Evolutionary conservation across 2,797 vertebrate species (phyloP).

Genomic region (Varecia variegata): DNA sequence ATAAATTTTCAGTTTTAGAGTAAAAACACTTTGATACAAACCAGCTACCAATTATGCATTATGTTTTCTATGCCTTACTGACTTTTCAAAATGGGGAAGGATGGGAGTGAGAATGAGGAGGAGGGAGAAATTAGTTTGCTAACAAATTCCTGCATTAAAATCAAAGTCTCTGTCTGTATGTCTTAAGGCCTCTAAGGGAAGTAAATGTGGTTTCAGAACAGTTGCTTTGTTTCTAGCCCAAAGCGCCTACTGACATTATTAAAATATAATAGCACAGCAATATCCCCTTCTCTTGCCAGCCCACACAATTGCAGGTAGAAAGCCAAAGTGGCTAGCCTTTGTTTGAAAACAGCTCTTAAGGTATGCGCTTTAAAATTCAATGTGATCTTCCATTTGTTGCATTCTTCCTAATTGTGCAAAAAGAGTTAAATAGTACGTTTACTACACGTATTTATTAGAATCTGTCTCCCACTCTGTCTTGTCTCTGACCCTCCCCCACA

Average conservation of each 20-base stretch:
- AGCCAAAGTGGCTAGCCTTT: background rate
- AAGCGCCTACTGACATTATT: background rate
- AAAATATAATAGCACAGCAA: background rate
- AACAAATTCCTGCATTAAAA: background rate
- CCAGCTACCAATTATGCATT: background rate
- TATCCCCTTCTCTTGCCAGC: background rate
- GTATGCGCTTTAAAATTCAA: background rate
- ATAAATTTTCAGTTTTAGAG: background rate
- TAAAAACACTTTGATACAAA: background rate
- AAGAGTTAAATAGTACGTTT: background rate
- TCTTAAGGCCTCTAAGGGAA: background rate
- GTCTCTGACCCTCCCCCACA: background rate
- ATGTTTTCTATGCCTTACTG: background rate
- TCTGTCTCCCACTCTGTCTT: background rate
- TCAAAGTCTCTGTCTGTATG: background rate
- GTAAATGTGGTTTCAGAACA: background rate
- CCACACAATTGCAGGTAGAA: background rate
- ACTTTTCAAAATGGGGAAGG: background rate
- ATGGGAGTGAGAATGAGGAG: background rate
- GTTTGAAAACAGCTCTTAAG: background rate
- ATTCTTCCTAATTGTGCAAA: background rate
- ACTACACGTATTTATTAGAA: background rate
- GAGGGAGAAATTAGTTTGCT: background rate
- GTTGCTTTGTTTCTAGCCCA: background rate
- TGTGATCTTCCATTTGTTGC: background rate